Evolutionary conservation across 2,113 vertebrate genomes (phyloP), one percentile per base, ranked within the genome.

Genomic region (Amblyornis subalaris): DNA sequence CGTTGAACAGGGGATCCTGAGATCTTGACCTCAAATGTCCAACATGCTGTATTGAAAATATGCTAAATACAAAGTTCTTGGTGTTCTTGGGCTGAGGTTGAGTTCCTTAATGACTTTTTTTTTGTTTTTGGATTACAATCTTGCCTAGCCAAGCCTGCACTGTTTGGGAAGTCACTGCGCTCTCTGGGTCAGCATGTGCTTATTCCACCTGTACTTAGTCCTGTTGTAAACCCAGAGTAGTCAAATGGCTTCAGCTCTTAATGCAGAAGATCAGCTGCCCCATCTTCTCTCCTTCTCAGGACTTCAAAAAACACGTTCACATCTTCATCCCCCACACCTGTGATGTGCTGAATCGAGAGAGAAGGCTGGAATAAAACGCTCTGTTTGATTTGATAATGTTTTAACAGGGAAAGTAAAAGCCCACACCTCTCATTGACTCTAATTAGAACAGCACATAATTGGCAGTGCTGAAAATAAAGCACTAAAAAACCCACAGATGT

Each of bases 351-450:
- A 82, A 74, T n/a, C 35, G n/a, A 82, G 45, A 12, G 20, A 83
- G 44, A 61, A 82, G 36, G 18, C 51, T 86, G 75, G 67, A 75
- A 92, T 61, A 58, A 94, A 94, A 85, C 2, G 1, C 29, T 50
- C 57, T 66, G 44, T 57, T 94, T 92, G 42, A 80, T 65, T 77
- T 77, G 55, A 60, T 44, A 47, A 71, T 67, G 35, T 67, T 90
- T 91, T 93, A 85, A 44, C 22, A 73, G 10, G 44, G 42, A 51
- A 76, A 90, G 60, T 60, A 83, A 85, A 82, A 87, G 62, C 81
- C 77, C 66, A 73, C 77, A 89, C 54, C 61, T 94, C 69, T 78
- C 83, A 36, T 88, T 90, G 83, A 80, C 64, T 92, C 73, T 91
- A 94, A 92, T 94, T 87, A 87, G 70, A 91, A 18, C 45, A 61